phyloP scores from a whole-genome alignment of 2,888 invertebrate genomes.

The Erannis defoliaria region DNA sequence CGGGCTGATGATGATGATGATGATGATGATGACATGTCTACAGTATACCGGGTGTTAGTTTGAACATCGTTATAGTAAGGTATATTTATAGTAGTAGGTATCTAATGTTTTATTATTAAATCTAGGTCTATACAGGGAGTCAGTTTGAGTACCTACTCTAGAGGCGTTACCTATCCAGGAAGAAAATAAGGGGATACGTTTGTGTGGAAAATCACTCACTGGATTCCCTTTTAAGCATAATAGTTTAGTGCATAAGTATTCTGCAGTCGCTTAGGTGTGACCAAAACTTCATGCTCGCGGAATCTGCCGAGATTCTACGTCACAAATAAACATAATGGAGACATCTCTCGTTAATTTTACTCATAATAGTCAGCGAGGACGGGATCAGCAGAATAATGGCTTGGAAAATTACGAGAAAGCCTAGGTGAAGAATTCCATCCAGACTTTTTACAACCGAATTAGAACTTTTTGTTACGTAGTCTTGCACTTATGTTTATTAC shows the following conservation, averaged over 20 bases:
- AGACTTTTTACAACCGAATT: not conserved
- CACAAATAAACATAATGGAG: constrained; percentile 30
- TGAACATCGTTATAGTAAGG: too few relatives aligned
- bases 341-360: constrained; percentile 24
- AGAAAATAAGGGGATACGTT: too few relatives aligned
- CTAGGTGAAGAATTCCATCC: not conserved
- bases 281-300: not conserved
- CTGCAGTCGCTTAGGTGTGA: not conserved
- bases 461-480: not conserved
- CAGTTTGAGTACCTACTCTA: too few relatives aligned
- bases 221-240: too few relatives aligned
- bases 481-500: not conserved
- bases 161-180: too few relatives aligned
- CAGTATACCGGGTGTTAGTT: too few relatives aligned
- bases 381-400: constrained; percentile 4
- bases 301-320: constrained; percentile 19
- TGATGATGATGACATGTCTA: too few relatives aligned
- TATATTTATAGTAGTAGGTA: too few relatives aligned
- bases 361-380: constrained; percentile 13
- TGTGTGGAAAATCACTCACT: too few relatives aligned
- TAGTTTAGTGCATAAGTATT: not conserved
- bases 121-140: too few relatives aligned
- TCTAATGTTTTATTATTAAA: too few relatives aligned
- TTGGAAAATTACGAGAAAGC: constrained; percentile 10
- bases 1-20: too few relatives aligned